Conservation (phyloP, 2,797 vertebrate species). For the Pseudochirops corinnae region DNA sequence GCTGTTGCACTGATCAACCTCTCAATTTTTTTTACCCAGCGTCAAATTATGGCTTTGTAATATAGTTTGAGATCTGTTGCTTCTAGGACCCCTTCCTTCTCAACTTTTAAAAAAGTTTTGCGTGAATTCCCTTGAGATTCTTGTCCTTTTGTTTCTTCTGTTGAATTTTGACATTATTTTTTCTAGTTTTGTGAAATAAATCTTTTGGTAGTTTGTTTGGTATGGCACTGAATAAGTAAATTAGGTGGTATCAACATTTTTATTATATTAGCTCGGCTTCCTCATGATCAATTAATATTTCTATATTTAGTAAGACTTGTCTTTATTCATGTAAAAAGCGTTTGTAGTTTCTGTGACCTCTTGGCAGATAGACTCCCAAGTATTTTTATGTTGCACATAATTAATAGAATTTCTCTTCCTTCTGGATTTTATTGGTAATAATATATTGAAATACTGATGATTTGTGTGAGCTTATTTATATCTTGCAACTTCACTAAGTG, state of each 20-base stretch:
- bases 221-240: not conserved
- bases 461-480: conserved; percentile 14
- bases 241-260: not conserved
- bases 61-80: not conserved
- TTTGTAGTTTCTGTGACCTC: not conserved
- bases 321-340: not conserved
- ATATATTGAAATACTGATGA: conserved; percentile 7
- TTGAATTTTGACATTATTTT: not conserved
- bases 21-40: not conserved
- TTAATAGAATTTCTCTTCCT: not conserved
- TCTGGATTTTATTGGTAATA: not conserved
- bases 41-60: not conserved
- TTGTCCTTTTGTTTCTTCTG: not conserved
- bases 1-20: not conserved
- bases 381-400: not conserved
- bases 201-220: not conserved
- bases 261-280: not conserved
- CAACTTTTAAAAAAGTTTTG: not conserved
- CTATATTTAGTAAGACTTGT: not conserved
- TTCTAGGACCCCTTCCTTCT: not conserved
- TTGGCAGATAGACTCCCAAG: not conserved
- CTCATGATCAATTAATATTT: not conserved
- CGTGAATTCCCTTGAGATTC: not conserved
- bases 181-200: not conserved
- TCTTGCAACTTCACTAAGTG: not conserved